These are phyloP conservation scores for Danaus melanippus DNA, from an alignment of 1,140 invertebrate genomes.

Conservation along the genomic window DNA sequence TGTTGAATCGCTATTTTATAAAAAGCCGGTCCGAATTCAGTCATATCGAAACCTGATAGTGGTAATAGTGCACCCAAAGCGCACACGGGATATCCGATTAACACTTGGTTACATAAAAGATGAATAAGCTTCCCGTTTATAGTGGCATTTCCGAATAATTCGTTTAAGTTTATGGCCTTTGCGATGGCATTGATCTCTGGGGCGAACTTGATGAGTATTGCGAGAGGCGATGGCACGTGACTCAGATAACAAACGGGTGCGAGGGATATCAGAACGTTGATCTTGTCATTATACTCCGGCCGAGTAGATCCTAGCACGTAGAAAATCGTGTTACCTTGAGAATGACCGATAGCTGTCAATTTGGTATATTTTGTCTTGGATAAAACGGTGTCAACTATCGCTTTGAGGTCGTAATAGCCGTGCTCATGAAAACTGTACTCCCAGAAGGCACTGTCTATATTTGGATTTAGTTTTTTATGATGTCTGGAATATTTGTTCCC, in stretches of 20 bases:
- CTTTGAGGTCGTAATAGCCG: constrained; percentile 75
- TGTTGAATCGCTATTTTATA: no score
- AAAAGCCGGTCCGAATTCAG: no score
- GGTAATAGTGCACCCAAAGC: no score
- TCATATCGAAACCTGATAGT: no score
- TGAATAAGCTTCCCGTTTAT: no score
- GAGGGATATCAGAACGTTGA: constrained; percentile 8
- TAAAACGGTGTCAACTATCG: constrained; percentile 76
- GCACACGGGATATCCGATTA: no score
- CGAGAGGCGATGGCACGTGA: no score
- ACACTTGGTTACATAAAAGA: no score
- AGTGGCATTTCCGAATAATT: no score
- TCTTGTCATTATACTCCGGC: constrained; percentile 11
- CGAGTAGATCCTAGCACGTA: constrained; percentile 65
- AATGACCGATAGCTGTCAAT: constrained; percentile 66
- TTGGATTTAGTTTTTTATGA: constrained; percentile 68
- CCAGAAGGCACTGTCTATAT: constrained; percentile 71
- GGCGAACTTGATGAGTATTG: no score
- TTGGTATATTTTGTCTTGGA: constrained; percentile 55
- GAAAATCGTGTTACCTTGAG: constrained; percentile 73
- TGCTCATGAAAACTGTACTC: constrained; percentile 75
- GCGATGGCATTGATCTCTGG: no score
- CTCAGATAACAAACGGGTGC: constrained; percentile 3
- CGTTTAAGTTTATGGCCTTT: no score
- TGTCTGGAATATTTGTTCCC: constrained; percentile 77